phyloP scores from a whole-genome alignment of 2,888 invertebrate genomes.

The Drosophila macrospina region DNA sequence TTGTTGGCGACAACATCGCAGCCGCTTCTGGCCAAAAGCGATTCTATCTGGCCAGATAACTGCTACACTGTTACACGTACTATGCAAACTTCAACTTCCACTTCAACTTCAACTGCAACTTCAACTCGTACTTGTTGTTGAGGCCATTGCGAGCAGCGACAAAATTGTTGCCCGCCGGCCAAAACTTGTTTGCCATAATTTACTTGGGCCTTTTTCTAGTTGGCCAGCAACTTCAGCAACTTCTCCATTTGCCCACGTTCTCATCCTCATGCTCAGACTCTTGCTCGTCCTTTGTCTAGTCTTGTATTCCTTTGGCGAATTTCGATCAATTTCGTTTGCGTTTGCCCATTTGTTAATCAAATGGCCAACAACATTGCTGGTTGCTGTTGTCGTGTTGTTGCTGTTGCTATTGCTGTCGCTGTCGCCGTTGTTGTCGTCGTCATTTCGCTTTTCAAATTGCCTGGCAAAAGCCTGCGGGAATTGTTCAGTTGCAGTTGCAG shows the following conservation, averaged over 20 bases:
- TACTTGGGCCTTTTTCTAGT: constrained; percentile 69
- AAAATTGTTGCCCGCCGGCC: constrained; percentile 84
- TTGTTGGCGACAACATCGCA: constrained; percentile 5
- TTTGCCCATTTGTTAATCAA: constrained; percentile 83
- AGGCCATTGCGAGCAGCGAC: constrained; percentile 58
- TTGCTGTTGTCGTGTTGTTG: constrained; percentile 27
- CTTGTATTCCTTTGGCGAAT: constrained; percentile 69
- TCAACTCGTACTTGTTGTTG: constrained; percentile 21
- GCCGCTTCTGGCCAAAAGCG: constrained; percentile 18
- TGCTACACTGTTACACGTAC: constrained; percentile 11
- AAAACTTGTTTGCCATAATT: constrained; percentile 85
- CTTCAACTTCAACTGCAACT: constrained; percentile 11
- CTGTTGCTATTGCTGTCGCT: constrained; percentile 24
- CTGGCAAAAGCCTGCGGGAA: constrained; percentile 73
- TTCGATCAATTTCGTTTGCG: constrained; percentile 81
- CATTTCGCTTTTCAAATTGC: constrained; percentile 79
- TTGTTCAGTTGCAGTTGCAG: constrained; percentile 38
- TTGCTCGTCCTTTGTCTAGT: constrained; percentile 14
- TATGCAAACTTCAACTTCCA: constrained; percentile 17
- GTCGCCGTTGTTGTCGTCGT: constrained; percentile 66
- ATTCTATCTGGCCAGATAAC: constrained; percentile 58
- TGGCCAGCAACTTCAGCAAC: constrained; percentile 27
- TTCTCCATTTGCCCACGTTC: neutral
- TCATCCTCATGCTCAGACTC: neutral
- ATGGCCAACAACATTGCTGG: constrained; percentile 80